Percentiles rank a stretch among this genome's conserved stretches.
Conservation (phyloP, 1,140 invertebrate species). For the Sycobia sp. region DNA sequence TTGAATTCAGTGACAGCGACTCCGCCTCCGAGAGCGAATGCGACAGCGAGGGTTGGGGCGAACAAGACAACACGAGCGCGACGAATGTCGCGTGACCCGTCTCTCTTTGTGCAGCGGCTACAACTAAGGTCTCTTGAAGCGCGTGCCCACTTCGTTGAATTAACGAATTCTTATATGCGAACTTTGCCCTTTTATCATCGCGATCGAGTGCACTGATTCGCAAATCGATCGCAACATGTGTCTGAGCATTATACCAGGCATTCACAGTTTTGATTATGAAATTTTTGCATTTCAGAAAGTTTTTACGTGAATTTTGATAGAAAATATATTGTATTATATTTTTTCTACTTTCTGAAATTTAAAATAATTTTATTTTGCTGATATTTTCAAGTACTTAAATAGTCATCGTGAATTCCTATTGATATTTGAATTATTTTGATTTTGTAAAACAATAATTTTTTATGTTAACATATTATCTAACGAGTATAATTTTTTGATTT, state of each 20-base stretch:
- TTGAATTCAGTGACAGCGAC: conserved; percentile 92
- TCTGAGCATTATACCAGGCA: background rate
- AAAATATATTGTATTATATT: too few relatives aligned
- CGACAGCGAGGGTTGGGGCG: conserved; percentile 74
- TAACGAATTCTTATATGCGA: too few relatives aligned
- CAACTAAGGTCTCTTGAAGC: conserved; percentile 37
- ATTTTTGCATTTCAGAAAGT: background rate
- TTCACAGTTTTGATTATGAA: conserved; percentile 17
- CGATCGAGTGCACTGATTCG: background rate
- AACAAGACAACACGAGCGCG: conserved; percentile 62
- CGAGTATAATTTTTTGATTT: too few relatives aligned
- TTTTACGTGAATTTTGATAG: too few relatives aligned
- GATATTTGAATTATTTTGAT: too few relatives aligned
- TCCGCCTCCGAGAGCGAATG: conserved; percentile 79
- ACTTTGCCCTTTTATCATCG: background rate
- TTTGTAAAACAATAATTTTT: too few relatives aligned
- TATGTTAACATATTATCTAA: too few relatives aligned
- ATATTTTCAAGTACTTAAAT: too few relatives aligned
- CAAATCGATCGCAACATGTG: background rate
- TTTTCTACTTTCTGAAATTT: too few relatives aligned
- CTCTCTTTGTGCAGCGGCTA: conserved; percentile 46
- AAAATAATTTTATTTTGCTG: too few relatives aligned
- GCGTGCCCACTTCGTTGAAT: background rate
- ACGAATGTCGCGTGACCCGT: conserved; percentile 65
- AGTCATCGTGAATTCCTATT: too few relatives aligned